phyloP scores from a whole-genome alignment of 2,888 invertebrate species.

The Drosophila mulleri region DNA sequence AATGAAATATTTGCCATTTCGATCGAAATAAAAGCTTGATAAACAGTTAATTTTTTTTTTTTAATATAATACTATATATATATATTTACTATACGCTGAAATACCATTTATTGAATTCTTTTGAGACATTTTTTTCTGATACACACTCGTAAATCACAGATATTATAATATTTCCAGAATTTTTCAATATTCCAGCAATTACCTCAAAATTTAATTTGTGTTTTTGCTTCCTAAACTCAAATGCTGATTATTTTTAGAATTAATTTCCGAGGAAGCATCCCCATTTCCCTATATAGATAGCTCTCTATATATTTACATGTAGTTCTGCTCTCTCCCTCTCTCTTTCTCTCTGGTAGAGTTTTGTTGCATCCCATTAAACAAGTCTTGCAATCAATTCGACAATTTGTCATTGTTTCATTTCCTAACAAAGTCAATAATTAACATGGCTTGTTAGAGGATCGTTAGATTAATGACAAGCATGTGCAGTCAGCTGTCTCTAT shows the following conservation, averaged over 20 bases:
- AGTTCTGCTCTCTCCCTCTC: too few species aligned
- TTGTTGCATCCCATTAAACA: conserved; percentile 11
- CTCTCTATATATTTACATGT: too few species aligned
- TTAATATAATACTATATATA: too few species aligned
- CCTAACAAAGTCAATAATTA: conserved; percentile 52
- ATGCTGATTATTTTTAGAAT: conserved; percentile 2
- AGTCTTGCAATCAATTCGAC: conserved; percentile 23
- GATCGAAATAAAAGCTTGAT: too few species aligned
- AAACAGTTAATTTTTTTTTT: too few species aligned
- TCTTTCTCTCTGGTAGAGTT: neutral
- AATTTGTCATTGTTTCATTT: conserved; percentile 54
- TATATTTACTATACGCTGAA: too few species aligned
- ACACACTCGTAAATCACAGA: neutral
- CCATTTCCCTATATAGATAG: neutral
- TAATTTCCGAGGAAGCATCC: neutral
- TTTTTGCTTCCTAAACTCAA: neutral
- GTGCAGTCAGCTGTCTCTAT: conserved; percentile 34
- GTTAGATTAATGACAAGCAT: conserved; percentile 56
- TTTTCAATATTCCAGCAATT: neutral
- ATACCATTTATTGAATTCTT: neutral
- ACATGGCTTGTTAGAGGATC: conserved; percentile 53
- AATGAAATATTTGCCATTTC: too few species aligned
- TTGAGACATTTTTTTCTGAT: neutral
- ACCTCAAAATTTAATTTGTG: neutral
- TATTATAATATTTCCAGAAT: neutral